Base-by-base conservation (phyloP, 2,797 vertebrate species). In the Syndactyla subalaris region DNA sequence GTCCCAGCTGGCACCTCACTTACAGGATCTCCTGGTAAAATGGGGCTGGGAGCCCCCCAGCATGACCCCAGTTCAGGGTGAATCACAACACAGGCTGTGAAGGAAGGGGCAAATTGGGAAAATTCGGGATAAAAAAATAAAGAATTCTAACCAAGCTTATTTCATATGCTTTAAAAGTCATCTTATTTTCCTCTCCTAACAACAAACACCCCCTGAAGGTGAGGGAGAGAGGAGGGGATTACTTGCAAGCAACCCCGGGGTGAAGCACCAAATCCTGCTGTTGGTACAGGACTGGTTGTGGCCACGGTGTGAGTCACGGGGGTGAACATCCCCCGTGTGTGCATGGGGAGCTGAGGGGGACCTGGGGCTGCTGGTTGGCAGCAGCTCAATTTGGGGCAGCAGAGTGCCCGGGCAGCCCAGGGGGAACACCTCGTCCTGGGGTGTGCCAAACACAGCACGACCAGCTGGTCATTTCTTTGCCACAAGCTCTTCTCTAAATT, bases 221-320 rank as follows among this genome's bases (percentile, higher is more conserved):
- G 57, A 26, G 1, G 12, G 48, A 26, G 18, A 55, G 32, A 22
- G 17, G 27, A 61, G 22, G 23, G 21, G 30, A 18, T 59, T 27
- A 6, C 57, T 77, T 5, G 10, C 30, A 23, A 65, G 29, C 39
- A 49, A 0, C 10, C 3, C 8, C 43, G 34, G 14, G 32, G 21
- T 30, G 49, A 80, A 9, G 18, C 54, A 7, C 6, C 65, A 34
- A 46, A 22, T 46, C 45, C 82, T 63, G 38, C 34, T 48, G 27
- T 10, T 5, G 3, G 39, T 3, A 39, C n/a, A 57, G 62, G 36
- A 19, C 16, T 36, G 39, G 36, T 6, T 6, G 39, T 26, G 55
- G 38, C 9, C 45, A 9, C 0, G 1, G 1, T 10, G 22, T 1
- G 18, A 32, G 21, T 13, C 22, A 51, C 2, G 1, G 41, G 41